Evolutionary conservation across 2,113 vertebrate species (phyloP).

Genomic region (Rana temporaria): DNA sequence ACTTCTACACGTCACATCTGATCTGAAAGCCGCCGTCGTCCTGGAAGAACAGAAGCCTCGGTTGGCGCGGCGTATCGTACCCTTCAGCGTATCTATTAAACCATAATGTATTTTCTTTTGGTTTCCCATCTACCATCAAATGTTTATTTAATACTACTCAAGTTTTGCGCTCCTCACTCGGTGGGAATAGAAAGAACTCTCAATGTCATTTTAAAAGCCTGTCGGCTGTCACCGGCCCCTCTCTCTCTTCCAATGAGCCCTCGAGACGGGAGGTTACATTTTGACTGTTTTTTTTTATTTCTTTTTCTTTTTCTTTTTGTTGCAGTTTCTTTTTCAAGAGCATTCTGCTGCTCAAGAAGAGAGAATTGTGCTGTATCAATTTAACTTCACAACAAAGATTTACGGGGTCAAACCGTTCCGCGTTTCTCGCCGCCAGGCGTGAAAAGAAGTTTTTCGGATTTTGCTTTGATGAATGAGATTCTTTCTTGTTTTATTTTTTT

Average conservation of each 20-base stretch:
- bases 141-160: slow-evolving; percentile 10
- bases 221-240: slow-evolving; percentile 4
- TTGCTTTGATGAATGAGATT: slow-evolving; percentile 36
- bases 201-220: slow-evolving; percentile 43
- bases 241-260: slow-evolving; percentile 21
- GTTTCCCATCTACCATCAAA: not conserved
- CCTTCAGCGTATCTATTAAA: not conserved
- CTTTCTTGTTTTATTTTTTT: not conserved
- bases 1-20: no score
- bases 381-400: slow-evolving; percentile 31
- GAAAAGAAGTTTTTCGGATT: not conserved
- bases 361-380: slow-evolving; percentile 7
- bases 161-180: slow-evolving; percentile 29
- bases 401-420: slow-evolving; percentile 2
- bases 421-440: not conserved
- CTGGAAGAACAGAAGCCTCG: no score
- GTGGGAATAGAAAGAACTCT: slow-evolving; percentile 38
- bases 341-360: slow-evolving; percentile 4
- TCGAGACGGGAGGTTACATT: slow-evolving; percentile 14
- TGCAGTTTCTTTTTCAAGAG: not conserved
- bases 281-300: slow-evolving; percentile 11
- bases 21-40: no score
- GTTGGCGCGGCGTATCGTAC: no score
- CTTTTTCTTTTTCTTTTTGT: not conserved
- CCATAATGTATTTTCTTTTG: slow-evolving; percentile 7